Evolutionary conservation across 2,888 invertebrate genomes (phyloP).

Genomic region (Coremacera marginata): DNA sequence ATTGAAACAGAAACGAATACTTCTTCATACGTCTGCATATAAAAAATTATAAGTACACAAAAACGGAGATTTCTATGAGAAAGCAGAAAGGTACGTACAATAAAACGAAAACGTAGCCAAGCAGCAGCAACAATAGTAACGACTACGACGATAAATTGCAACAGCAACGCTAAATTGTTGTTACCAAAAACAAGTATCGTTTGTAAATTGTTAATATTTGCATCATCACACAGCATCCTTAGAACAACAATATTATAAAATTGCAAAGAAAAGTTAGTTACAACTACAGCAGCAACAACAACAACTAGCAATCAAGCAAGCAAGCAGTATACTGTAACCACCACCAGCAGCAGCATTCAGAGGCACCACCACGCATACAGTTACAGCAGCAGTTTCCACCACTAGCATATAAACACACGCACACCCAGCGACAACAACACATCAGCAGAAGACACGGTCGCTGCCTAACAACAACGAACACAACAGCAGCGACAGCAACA

Average conservation of each 20-base stretch:
- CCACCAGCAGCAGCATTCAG: constrained; percentile 36
- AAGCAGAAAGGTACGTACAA: constrained; percentile 17
- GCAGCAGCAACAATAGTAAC: neutral
- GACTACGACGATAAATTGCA: constrained; percentile 23
- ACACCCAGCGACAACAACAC: neutral
- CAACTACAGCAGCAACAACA: constrained; percentile 36
- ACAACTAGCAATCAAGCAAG: constrained; percentile 3
- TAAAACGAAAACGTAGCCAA: constrained; percentile 34
- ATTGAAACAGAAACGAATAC: constrained; percentile 27
- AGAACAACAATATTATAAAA: constrained; percentile 17
- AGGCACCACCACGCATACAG: constrained; percentile 38
- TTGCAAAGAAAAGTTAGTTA: constrained; percentile 19
- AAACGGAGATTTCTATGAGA: constrained; percentile 19
- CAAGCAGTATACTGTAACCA: constrained; percentile 32
- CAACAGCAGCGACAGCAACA: too few species aligned
- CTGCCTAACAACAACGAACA: too few species aligned
- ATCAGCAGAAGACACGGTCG: too few species aligned
- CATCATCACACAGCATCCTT: constrained; percentile 20
- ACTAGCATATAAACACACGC: constrained; percentile 8
- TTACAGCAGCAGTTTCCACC: constrained; percentile 28
- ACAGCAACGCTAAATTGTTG: constrained; percentile 20
- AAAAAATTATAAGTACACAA: constrained; percentile 5
- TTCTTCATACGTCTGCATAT: neutral
- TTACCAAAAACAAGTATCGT: neutral
- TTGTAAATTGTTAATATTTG: constrained; percentile 20